Conservation (phyloP, 1,140 invertebrate genomes). For the Monochamus saltuarius region DNA sequence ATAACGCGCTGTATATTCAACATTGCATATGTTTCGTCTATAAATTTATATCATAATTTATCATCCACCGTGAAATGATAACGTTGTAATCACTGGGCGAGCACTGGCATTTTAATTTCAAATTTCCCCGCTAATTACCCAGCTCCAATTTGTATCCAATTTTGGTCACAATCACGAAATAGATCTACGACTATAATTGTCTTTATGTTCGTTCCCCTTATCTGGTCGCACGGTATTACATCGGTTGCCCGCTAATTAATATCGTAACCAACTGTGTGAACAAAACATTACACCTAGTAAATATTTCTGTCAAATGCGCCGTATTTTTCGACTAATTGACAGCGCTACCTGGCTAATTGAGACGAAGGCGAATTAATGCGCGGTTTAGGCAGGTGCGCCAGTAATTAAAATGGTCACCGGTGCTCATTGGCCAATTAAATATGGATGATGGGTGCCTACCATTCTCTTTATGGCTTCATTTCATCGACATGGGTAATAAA, state of each 20-base stretch:
- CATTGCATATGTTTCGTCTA: no score
- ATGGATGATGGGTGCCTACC: background rate
- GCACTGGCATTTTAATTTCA: no score
- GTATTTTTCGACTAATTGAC: conserved; percentile 9
- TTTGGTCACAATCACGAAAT: no score
- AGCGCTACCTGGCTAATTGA: conserved; percentile 5
- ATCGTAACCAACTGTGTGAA: background rate
- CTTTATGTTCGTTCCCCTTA: no score
- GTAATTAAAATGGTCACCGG: conserved; percentile 8
- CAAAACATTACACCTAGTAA: conserved; percentile 9
- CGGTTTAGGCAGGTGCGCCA: background rate
- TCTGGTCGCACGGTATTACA: no score
- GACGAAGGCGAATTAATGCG: conserved; percentile 7
- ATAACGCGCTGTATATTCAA: no score
- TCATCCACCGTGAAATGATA: no score
- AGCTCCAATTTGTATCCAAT: no score
- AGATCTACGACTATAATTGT: no score
- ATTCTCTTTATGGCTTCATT: conserved; percentile 1
- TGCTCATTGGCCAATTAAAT: conserved; percentile 10
- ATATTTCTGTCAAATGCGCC: background rate
- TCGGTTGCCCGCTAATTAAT: conserved; percentile 1
- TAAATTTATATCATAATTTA: no score
- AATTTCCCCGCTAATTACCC: no score
- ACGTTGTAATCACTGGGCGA: no score
- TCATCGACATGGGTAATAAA: background rate